Evolutionary conservation across 1,140 invertebrate genomes (phyloP).

Genomic region (Hydropsyche tenuis): DNA sequence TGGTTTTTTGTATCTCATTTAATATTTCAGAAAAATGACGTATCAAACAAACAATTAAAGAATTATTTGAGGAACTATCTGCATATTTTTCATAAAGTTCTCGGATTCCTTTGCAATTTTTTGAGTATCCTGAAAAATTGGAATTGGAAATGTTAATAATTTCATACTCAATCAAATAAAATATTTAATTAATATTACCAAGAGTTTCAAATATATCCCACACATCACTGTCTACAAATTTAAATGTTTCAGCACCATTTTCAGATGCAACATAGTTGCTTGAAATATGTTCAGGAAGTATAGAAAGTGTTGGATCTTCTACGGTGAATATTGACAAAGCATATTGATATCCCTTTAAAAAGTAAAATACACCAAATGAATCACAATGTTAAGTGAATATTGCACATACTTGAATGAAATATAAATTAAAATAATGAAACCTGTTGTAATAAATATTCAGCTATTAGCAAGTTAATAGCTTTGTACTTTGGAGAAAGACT

Average conservation of each 20-base stretch:
- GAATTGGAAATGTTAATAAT: neutral
- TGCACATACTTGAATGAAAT: constrained; percentile 25
- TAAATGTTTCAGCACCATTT: constrained; percentile 40
- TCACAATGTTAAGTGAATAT: constrained; percentile 8
- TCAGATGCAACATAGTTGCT: neutral
- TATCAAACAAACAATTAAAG: constrained; percentile 42
- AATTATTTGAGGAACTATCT: constrained; percentile 24
- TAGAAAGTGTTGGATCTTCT: constrained; percentile 60
- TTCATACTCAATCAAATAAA: too few species aligned
- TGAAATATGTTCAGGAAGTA: constrained; percentile 48
- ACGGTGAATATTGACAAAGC: constrained; percentile 65
- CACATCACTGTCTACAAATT: constrained; percentile 59
- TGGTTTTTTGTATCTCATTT: constrained; percentile 32
- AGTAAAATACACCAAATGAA: neutral
- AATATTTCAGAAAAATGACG: constrained; percentile 32
- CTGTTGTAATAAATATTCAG: constrained; percentile 63
- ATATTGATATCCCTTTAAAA: constrained; percentile 62
- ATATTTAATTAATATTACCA: constrained; percentile 52
- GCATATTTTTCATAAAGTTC: constrained; percentile 34
- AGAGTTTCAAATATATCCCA: constrained; percentile 61
- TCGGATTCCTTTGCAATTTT: constrained; percentile 33
- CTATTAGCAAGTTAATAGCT: constrained; percentile 64
- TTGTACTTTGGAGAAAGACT: constrained; percentile 60
- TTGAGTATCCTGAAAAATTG: constrained; percentile 37
- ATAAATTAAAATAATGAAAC: constrained; percentile 45